phyloP scores from a whole-genome alignment of 1,140 invertebrate species.

The Whitmania pigra region DNA sequence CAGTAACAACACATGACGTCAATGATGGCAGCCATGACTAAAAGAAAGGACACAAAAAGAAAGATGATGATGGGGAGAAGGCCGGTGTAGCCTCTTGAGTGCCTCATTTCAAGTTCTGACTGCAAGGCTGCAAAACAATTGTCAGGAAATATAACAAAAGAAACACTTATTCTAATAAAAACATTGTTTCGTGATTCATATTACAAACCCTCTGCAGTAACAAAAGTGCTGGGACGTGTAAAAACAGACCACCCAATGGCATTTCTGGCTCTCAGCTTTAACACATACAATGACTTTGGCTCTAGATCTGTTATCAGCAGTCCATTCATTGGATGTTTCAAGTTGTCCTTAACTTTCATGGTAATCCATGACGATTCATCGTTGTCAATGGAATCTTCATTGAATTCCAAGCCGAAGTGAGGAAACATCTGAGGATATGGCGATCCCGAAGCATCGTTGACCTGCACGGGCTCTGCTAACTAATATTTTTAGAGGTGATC shows the following conservation, averaged over 20 bases:
- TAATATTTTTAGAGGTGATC: too few species aligned
- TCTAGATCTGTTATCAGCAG: conserved; percentile 2
- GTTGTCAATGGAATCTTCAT: neutral
- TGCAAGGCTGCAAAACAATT: too few species aligned
- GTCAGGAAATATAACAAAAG: too few species aligned
- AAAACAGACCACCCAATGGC: conserved; percentile 1
- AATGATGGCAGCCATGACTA: neutral
- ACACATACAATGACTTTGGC: neutral
- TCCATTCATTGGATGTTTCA: neutral
- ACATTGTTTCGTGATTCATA: neutral
- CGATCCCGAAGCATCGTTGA: too few species aligned
- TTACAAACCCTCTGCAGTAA: neutral
- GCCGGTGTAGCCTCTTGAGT: neutral
- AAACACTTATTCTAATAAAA: too few species aligned
- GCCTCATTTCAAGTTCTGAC: too few species aligned
- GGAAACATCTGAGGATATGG: too few species aligned
- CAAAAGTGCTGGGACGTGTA: neutral
- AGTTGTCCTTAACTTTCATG: neutral
- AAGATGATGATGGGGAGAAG: neutral
- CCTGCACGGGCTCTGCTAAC: too few species aligned
- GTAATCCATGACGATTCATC: neutral
- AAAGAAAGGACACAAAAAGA: neutral
- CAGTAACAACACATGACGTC: neutral
- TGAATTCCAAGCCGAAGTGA: too few species aligned
- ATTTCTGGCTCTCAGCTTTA: conserved; percentile 11